Evolutionary conservation across 2,797 vertebrate species (phyloP), one percentile per base, ranked within the genome.

Genomic region (Microctenopoma lineatum): DNA sequence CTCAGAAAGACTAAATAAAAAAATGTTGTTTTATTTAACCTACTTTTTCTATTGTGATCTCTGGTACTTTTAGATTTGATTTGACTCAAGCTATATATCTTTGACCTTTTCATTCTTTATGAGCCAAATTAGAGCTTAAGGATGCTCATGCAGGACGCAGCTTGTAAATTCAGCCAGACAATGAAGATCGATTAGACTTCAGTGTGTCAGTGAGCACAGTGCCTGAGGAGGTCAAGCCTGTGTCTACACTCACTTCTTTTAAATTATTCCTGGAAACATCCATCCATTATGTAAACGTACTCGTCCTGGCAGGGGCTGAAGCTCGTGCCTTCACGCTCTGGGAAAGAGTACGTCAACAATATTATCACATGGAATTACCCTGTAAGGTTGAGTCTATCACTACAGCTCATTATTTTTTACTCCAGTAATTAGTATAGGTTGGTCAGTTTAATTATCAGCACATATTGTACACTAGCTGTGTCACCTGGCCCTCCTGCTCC

Each of bases 181-280:
- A 73, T 73, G 65, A 80, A 64, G 54, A 86, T 81, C 75, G 79
- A 77, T 81, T 74, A 68, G 66, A 44, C 50, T 48, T 66, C 52
- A 77, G 16, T 52, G 67, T 70, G 76, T 78, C 70, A 56, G 54
- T 46, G 57, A 73, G 65, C 62, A 58, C 62, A 39, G 63, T 58
- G 75, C 73, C 73, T 3, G 70, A 56, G 63, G 80, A 68, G 71
- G 66, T 80, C 41, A 9, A 54, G 41, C n/a, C 34, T 36, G 18
- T 16, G 14, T 73, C 26, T 62, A 11, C 29, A 41, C 53, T 69
- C 9, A 6, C n/a, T 70, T 72, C 57, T 53, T 74, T 76, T 67
- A 67, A 76, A 76, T 80, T 25, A 65, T 58, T 62, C 65, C 12
- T 62, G 59, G 67, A 82, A 76, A 79, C 51, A 68, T 25, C 38